Evolutionary conservation across 2,113 vertebrate genomes (phyloP).

Genomic region (Syngnathus scovelli): DNA sequence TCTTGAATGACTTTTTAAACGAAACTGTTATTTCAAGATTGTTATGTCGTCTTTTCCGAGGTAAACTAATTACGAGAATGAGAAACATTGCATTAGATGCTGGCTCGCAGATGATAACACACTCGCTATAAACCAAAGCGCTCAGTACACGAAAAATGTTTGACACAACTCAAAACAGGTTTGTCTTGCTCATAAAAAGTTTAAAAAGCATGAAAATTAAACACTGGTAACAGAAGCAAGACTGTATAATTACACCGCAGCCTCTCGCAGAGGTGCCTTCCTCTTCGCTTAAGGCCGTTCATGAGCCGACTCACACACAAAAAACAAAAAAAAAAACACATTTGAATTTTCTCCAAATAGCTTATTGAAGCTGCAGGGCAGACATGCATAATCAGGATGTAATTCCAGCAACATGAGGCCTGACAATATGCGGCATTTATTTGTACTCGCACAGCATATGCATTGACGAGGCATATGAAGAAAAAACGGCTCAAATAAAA

Average conservation of each 20-base stretch:
- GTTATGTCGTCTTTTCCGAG: not conserved
- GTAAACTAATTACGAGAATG: not conserved
- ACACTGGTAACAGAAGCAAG: not conserved
- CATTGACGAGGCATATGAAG: not conserved
- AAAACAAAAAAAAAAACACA: not conserved
- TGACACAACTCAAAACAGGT: not conserved
- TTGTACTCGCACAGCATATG: not conserved
- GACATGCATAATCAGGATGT: conserved; percentile 3
- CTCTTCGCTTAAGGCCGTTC: not conserved
- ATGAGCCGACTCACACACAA: not conserved
- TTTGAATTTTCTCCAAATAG: conserved; percentile 1
- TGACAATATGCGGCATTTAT: not conserved
- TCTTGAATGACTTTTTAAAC: not conserved
- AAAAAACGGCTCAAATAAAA: not conserved
- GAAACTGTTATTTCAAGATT: not conserved
- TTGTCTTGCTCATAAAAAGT: not conserved
- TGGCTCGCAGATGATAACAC: not conserved
- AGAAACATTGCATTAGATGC: not conserved
- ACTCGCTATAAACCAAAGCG: not conserved
- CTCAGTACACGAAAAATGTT: not conserved
- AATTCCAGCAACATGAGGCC: not conserved
- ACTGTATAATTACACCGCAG: conserved; percentile 1
- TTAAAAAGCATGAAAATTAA: not conserved
- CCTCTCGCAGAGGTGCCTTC: not conserved
- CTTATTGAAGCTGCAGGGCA: conserved; percentile 1